Evolutionary conservation across 2,888 invertebrate species (phyloP), one percentile per base, ranked within the genome.

Genomic region (Catocala nupta): DNA sequence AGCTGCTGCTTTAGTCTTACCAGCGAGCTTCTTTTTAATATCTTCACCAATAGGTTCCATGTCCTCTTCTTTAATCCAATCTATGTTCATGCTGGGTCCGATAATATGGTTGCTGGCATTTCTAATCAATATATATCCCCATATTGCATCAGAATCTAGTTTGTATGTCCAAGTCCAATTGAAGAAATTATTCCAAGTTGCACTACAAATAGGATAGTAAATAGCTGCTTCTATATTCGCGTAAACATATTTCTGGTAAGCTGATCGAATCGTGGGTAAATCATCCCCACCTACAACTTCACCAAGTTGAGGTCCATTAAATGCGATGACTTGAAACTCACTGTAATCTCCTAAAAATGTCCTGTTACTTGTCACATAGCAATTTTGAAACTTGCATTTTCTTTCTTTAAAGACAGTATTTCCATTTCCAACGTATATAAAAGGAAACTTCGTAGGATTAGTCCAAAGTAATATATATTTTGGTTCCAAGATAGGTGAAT

Each of bases 111-210:
- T 77, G 36, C 75, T 78, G 2, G 71, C 61, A 68, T 91, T 86
- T 68, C 70, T 80, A 11, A 92, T 70, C 2, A 73, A 71, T 9
- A 90, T 73, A 59, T 91, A 90, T 8, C 84, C 83, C 91, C 91
- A 92, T 9, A 84, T 58, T 1, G 83, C 80, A 66, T 91, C 89
- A 1, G 91, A 90, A 67, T 90, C 80, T 3, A 90, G 65, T 75
- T 84, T 88, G 59, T 91, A 91, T 0, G 91, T 91, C 91, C 91
- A 91, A 12, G 92, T 91, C 91, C 90, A 91, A 68, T 92, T 92
- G 61, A 92, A 92, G 61, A 78, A 91, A 7, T 75, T 70, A 62
- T 92, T 75, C 78, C 86, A 90, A 5, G 57, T 65, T 0, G 81
- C 65, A 43, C 73, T 70, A 52, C 85, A 85, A 5, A 88, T 66